Percentiles rank a stretch among this genome's conserved stretches.
Conservation (phyloP, 2,888 invertebrate genomes). For the Hirtodrosophila cameraria region DNA sequence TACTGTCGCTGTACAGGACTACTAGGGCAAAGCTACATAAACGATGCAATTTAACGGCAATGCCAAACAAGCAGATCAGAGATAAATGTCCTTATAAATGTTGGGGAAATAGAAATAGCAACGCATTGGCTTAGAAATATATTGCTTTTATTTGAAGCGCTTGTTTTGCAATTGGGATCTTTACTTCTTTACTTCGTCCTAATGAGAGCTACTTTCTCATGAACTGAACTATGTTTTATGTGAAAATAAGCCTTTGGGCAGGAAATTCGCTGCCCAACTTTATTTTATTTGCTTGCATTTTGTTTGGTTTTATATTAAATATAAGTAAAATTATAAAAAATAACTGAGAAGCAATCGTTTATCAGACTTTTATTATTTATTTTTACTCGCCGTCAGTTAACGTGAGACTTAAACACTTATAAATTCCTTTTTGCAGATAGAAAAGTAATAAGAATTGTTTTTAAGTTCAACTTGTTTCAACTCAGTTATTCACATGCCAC, state of each 20-base stretch:
- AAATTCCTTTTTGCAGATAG: neutral
- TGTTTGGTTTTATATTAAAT: too few relatives aligned
- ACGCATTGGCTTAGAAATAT: conserved; percentile 31
- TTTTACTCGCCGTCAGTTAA: too few relatives aligned
- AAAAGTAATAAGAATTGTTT: neutral
- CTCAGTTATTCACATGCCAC: conserved; percentile 9
- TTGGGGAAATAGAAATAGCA: conserved; percentile 19
- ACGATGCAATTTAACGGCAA: conserved; percentile 61
- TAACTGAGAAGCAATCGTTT: too few relatives aligned
- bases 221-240: conserved; percentile 7
- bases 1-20: conserved; percentile 1
- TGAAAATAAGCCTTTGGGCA: too few relatives aligned
- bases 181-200: conserved; percentile 1
- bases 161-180: neutral
- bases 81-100: conserved; percentile 40
- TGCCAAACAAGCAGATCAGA: conserved; percentile 21
- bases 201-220: conserved; percentile 18
- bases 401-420: too few relatives aligned
- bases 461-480: neutral
- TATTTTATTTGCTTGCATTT: too few relatives aligned
- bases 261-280: too few relatives aligned
- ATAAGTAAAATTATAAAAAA: too few relatives aligned
- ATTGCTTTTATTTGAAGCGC: conserved; percentile 5
- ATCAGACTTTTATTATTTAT: too few relatives aligned
- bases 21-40: conserved; percentile 26